phyloP scores from a whole-genome alignment of 1,140 invertebrate genomes.

The Panulirus ornatus region DNA sequence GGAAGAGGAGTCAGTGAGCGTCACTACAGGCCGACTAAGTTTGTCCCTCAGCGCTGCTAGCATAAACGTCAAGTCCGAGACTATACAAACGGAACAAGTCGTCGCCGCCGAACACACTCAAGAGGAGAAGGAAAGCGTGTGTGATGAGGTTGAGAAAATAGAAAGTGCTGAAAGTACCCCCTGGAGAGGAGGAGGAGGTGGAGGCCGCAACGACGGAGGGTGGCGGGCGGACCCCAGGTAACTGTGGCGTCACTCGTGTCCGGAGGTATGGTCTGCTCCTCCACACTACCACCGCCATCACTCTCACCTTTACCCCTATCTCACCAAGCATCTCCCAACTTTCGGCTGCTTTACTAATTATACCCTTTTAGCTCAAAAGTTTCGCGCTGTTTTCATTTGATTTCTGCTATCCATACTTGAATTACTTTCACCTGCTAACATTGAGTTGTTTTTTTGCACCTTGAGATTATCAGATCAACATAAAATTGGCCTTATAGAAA shows the following conservation, averaged over 20 bases:
- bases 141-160: not conserved
- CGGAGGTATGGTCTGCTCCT: not conserved
- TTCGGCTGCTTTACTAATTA: not conserved
- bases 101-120: slow-evolving; percentile 32
- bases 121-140: not conserved
- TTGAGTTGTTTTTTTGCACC: no score
- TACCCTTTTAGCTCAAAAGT: not conserved
- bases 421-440: no score
- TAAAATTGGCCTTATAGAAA: no score
- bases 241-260: not conserved
- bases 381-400: not conserved
- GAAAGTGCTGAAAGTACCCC: not conserved
- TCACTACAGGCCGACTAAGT: slow-evolving; percentile 73
- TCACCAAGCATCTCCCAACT: not conserved
- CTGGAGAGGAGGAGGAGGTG: not conserved
- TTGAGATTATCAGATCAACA: no score
- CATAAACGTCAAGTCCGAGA: slow-evolving; percentile 67
- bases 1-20: slow-evolving; percentile 71
- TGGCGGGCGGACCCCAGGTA: slow-evolving; percentile 35
- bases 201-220: not conserved
- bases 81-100: slow-evolving; percentile 70
- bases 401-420: not conserved
- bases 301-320: not conserved
- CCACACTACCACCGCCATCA: not conserved
- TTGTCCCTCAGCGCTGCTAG: slow-evolving; percentile 64